Base-by-base conservation (phyloP, 2,888 invertebrate species). In the Meiosimyza platycephala region DNA sequence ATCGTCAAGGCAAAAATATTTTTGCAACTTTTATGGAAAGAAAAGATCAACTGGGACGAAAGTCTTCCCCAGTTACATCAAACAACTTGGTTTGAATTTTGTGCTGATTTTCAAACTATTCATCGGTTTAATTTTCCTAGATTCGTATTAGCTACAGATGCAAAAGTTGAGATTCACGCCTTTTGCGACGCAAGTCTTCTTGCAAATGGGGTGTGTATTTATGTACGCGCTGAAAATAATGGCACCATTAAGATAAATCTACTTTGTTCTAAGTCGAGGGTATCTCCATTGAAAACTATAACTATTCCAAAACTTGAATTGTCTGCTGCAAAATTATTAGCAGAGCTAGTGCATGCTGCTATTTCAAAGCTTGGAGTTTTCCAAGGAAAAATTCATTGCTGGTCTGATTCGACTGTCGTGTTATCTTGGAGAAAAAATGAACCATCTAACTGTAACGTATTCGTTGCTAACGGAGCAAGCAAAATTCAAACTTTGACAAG, bases 11-110 rank as follows among this genome's bases (percentile, higher is more conserved):
- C 54, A 13, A 75, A 71, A 71, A 75, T 75, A 6, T 74, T 74
- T 50, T 47, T 73, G 18, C 74, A 76, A 71, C 18, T n/a, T 9
- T 18, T 74, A 15, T 76, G 73, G 73, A 74, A 69, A 59, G 73
- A 75, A 18, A 72, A 69, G 40, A 33, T 75, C 3, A n/a, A 71
- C 12, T 74, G 73, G 71, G 73, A 74, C 33, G 73, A 73, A 15
- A 75, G 67, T 52, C 48, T 72, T 22, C 60, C 72, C 16, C 72
- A 71, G 57, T 50, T 59, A 22, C 47, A 72, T 16, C 66, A 72
- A 50, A 33, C 66, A 0, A 22, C 22, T 12, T 73, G 66, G 59
- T 63, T 47, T 28, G 9, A 54, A 22, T 59, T 65, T 15, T 68
- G 64, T 28, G 47, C 16, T 22, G 63, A 74, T 22, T 65, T 72